Percentiles rank a stretch among this genome's conserved stretches.
phyloP scores from a whole-genome alignment of 2,888 invertebrate species.

The Erynnis tages region DNA sequence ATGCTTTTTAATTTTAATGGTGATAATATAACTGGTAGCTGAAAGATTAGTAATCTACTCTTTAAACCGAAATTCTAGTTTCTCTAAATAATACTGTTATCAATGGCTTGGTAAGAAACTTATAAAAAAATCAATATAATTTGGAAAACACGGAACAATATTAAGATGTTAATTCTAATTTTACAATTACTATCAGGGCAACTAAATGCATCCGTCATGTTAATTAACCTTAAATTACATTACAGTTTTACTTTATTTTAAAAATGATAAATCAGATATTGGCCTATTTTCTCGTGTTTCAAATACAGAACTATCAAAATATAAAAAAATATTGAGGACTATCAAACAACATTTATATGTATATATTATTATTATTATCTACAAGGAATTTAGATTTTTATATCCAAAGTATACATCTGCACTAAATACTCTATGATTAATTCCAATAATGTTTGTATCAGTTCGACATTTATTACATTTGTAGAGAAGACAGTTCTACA shows the following conservation, averaged over 20 bases:
- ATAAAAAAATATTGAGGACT: slow-evolving; percentile 82
- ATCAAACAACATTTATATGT: slow-evolving; percentile 81
- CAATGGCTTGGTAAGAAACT: slow-evolving; percentile 80
- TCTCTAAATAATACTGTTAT: slow-evolving; percentile 81
- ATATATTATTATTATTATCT: slow-evolving; percentile 75
- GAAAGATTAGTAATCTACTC: slow-evolving; percentile 62
- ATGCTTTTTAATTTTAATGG: slow-evolving; percentile 51
- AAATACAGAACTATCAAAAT: slow-evolving; percentile 83
- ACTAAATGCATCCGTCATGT: slow-evolving; percentile 77
- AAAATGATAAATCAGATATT: slow-evolving; percentile 78
- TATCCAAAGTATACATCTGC: slow-evolving; percentile 78
- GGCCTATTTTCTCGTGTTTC: slow-evolving; percentile 76
- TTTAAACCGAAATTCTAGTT: slow-evolving; percentile 72
- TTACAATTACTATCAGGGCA: slow-evolving; percentile 54
- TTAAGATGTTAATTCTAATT: slow-evolving; percentile 50
- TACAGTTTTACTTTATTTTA: slow-evolving; percentile 45
- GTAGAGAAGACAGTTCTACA: slow-evolving; percentile 59
- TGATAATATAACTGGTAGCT: slow-evolving; percentile 68
- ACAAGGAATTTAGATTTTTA: slow-evolving; percentile 73
- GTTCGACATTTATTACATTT: slow-evolving; percentile 60
- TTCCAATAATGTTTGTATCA: slow-evolving; percentile 60
- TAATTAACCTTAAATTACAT: slow-evolving; percentile 68
- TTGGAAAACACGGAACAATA: slow-evolving; percentile 57
- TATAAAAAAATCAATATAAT: slow-evolving; percentile 54
- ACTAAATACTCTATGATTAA: slow-evolving; percentile 68